A percentile compares a stretch with the other conserved stretches of the same genome.
Conservation (phyloP, 2,113 vertebrate genomes). For the Blennius ocellaris region DNA sequence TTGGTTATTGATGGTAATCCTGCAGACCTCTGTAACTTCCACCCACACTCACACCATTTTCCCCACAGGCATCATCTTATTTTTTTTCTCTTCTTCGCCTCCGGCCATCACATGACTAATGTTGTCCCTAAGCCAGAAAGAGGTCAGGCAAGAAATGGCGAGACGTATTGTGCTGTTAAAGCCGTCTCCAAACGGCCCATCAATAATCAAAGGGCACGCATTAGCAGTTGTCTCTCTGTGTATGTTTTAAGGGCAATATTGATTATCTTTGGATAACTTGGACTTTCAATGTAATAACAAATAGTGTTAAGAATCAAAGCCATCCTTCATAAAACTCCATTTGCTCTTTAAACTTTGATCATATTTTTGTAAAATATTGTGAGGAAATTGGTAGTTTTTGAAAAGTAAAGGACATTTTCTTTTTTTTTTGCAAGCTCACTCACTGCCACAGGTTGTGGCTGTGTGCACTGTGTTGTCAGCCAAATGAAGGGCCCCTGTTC, state of each 20-base stretch:
- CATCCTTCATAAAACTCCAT: slow-evolving; percentile 1
- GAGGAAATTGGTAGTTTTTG: neutral
- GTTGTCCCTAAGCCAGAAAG: slow-evolving; percentile 79
- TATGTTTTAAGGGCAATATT: slow-evolving; percentile 26
- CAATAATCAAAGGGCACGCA: slow-evolving; percentile 73
- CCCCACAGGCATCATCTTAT: slow-evolving; percentile 56
- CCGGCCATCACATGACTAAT: slow-evolving; percentile 78
- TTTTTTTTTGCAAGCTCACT: neutral
- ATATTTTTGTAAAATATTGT: neutral
- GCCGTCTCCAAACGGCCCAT: slow-evolving; percentile 73
- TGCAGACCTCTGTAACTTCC: slow-evolving; percentile 62
- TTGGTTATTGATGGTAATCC: slow-evolving; percentile 82
- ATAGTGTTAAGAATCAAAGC: slow-evolving; percentile 16
- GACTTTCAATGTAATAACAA: slow-evolving; percentile 33
- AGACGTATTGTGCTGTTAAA: slow-evolving; percentile 78
- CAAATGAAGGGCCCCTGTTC: slow-evolving; percentile 17
- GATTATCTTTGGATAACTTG: slow-evolving; percentile 38
- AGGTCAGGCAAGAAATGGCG: slow-evolving; percentile 79
- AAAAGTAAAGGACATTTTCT: neutral
- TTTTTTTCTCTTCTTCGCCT: slow-evolving; percentile 64
- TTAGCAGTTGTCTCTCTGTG: slow-evolving; percentile 51
- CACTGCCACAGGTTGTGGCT: slow-evolving; percentile 8
- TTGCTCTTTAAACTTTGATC: neutral
- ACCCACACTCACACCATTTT: slow-evolving; percentile 43
- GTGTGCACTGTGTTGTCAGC: neutral